These are phyloP conservation scores for Sardina pilchardus DNA, from an alignment of 2,113 vertebrate species.

Conservation along the genomic window DNA sequence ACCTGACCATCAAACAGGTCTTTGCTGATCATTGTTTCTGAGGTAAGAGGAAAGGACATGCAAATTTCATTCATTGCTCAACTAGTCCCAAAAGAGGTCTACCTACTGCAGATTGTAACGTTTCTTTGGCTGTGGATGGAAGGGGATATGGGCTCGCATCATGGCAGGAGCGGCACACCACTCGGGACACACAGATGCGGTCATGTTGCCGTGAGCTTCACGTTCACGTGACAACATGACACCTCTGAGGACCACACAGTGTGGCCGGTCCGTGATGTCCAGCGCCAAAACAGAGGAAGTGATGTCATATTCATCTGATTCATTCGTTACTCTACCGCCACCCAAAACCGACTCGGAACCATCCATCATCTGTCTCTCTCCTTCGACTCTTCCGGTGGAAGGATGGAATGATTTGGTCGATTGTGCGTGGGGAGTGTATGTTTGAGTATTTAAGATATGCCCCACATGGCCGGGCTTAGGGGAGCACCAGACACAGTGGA, in stretches of 20 bases:
- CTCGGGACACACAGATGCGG: neutral
- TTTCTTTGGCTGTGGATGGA: neutral
- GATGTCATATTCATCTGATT: neutral
- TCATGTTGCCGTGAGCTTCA: neutral
- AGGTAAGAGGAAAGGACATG: constrained; percentile 3
- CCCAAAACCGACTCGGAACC: neutral
- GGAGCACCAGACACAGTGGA: constrained; percentile 47
- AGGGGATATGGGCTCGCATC: neutral
- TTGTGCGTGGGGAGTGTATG: neutral
- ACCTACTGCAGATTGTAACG: neutral
- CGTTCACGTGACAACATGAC: neutral
- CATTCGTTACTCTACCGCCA: neutral
- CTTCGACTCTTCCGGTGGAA: neutral
- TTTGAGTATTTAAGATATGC: constrained; percentile 38
- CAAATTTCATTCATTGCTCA: constrained; percentile 11
- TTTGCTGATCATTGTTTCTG: neutral
- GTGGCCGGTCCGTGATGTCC: neutral
- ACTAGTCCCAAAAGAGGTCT: neutral
- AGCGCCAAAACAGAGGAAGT: neutral
- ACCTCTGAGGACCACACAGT: neutral
- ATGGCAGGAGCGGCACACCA: too few relatives aligned
- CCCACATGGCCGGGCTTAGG: constrained; percentile 52
- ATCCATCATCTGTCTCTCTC: neutral
- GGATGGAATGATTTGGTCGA: neutral
- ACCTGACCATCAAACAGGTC: neutral